These are phyloP conservation scores for Campoplex capitator DNA, from an alignment of 2,888 invertebrate genomes.

Conservation along the genomic window DNA sequence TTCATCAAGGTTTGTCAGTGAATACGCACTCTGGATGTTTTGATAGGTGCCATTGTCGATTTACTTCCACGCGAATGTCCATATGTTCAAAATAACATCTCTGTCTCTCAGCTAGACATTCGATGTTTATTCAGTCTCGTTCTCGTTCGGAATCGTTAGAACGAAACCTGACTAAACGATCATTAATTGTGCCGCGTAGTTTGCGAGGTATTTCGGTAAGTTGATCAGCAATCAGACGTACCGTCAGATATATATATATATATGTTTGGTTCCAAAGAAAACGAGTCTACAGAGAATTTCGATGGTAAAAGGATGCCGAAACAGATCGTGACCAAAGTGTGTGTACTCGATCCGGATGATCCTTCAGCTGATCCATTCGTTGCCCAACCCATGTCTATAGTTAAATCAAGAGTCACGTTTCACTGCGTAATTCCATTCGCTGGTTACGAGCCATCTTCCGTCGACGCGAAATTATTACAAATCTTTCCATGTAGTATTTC, in stretches of 20 bases:
- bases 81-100: conserved; percentile 5
- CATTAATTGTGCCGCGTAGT: neutral
- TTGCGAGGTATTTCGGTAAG: conserved; percentile 8
- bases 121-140: conserved; percentile 22
- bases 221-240: conserved; percentile 36
- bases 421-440: neutral
- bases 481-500: no score
- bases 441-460: neutral
- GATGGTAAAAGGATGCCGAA: conserved; percentile 6
- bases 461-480: neutral
- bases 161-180: conserved; percentile 4
- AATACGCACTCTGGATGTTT: neutral
- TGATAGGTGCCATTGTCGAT: conserved; percentile 12
- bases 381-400: neutral
- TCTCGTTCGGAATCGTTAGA: conserved; percentile 8
- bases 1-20: conserved; percentile 18
- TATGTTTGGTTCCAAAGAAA: neutral
- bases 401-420: conserved; percentile 3
- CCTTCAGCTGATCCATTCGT: neutral
- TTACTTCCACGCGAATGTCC: neutral
- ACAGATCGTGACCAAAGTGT: conserved; percentile 14
- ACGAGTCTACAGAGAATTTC: neutral
- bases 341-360: neutral
- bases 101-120: neutral
- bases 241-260: neutral